phyloP scores from a whole-genome alignment of 1,140 invertebrate genomes.

The Ephestia elutella region DNA sequence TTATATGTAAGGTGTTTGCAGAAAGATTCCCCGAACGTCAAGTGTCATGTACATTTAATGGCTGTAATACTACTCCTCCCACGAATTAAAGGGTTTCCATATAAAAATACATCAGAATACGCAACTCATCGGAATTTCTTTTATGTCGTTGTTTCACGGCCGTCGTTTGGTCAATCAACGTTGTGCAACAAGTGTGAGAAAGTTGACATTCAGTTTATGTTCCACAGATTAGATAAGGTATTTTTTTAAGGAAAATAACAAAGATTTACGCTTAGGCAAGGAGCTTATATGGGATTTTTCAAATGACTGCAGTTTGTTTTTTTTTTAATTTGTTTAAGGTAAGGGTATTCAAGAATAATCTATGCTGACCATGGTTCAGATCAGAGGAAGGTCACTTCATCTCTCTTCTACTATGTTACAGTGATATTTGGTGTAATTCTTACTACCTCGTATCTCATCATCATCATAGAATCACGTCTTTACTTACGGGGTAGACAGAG shows the following conservation, averaged over 20 bases:
- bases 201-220: slow-evolving; percentile 2
- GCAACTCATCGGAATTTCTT: slow-evolving; percentile 1
- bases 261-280: too few species aligned
- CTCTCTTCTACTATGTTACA: too few species aligned
- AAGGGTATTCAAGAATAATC: too few species aligned
- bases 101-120: neutral
- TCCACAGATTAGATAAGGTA: neutral
- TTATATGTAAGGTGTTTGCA: neutral
- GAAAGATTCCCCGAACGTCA: slow-evolving; percentile 3
- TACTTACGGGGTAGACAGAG: too few species aligned
- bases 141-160: slow-evolving; percentile 1
- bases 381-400: too few species aligned
- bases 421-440: too few species aligned
- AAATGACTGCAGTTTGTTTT: too few species aligned
- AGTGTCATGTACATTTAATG: neutral
- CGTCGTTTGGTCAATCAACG: slow-evolving; percentile 1
- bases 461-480: too few species aligned
- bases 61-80: slow-evolving; percentile 5
- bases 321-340: too few species aligned
- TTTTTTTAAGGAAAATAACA: neutral
- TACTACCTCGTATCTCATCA: too few species aligned
- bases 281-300: too few species aligned
- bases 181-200: slow-evolving; percentile 1
- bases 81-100: neutral
- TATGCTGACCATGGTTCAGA: too few species aligned